Percentiles rank a stretch among this genome's conserved stretches.
phyloP scores from a whole-genome alignment of 2,888 invertebrate species.

The Bombyx huttoni region DNA sequence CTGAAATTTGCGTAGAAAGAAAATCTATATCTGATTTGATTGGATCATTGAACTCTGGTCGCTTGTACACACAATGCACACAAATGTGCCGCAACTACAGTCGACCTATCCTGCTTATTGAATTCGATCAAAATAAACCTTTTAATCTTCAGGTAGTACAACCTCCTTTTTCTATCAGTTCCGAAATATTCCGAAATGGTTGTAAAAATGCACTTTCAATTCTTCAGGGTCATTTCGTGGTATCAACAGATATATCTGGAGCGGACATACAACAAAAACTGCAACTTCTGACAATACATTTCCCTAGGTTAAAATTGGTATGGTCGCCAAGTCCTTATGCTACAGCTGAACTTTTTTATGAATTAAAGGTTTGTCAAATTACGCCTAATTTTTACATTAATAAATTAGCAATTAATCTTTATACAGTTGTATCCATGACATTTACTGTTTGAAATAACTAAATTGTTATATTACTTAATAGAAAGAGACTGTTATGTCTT shows the following conservation, averaged over 20 bases:
- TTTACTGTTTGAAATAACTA: not conserved
- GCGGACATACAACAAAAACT: conserved; percentile 89
- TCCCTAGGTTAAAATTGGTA: conserved; percentile 91
- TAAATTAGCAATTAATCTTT: too few species aligned
- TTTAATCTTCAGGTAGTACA: conserved; percentile 85
- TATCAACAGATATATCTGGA: conserved; percentile 82
- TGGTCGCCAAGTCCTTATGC: conserved; percentile 98
- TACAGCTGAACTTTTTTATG: conserved; percentile 95
- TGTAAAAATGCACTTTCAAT: not conserved
- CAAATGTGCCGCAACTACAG: conserved; percentile 93
- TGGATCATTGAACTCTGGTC: conserved; percentile 94
- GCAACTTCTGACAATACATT: conserved; percentile 93
- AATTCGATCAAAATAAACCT: conserved; percentile 95
- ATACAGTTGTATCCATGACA: not conserved
- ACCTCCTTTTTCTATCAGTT: not conserved
- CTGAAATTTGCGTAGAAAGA: conserved; percentile 96
- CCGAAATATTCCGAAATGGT: not conserved
- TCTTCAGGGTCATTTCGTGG: conserved; percentile 82
- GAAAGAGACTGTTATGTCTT: too few species aligned
- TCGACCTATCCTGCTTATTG: conserved; percentile 92
- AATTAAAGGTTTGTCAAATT: conserved; percentile 82
- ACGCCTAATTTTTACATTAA: too few species aligned
- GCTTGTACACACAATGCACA: conserved; percentile 94
- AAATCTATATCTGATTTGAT: conserved; percentile 97
- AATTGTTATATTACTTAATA: too few species aligned